These are phyloP conservation scores for Thymelicus acteon DNA, from an alignment of 2,888 invertebrate species.

Conservation along the genomic window DNA sequence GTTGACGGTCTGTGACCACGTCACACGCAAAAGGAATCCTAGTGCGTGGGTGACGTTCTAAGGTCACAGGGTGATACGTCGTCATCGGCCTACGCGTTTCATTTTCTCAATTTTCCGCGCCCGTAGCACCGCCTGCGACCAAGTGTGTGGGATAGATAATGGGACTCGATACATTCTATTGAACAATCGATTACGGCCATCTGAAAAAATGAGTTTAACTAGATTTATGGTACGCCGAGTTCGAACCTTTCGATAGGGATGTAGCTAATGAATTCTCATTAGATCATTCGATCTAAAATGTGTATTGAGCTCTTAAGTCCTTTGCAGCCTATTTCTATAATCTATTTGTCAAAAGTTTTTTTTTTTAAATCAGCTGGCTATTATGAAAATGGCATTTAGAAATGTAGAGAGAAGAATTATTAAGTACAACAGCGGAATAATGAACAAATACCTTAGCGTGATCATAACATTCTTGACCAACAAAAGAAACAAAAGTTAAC, in stretches of 20 bases:
- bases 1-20: too few relatives aligned
- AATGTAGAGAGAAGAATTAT: too few relatives aligned
- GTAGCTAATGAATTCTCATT: neutral
- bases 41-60: neutral
- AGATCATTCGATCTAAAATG: too few relatives aligned
- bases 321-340: neutral
- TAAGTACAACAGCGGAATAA: neutral
- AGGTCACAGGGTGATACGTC: constrained; percentile 27
- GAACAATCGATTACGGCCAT: constrained; percentile 17
- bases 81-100: constrained; percentile 32
- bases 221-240: neutral
- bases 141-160: constrained; percentile 21
- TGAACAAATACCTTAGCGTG: neutral
- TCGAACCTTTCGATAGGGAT: neutral
- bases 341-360: neutral
- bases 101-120: constrained; percentile 69
- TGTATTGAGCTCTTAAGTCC: too few relatives aligned
- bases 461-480: neutral
- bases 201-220: constrained; percentile 21
- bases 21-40: too few relatives aligned
- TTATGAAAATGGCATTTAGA: too few relatives aligned
- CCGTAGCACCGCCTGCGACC: constrained; percentile 60
- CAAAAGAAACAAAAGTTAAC: neutral
- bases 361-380: too few relatives aligned
- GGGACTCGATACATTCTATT: constrained; percentile 27